These are phyloP conservation scores for Apomyelois bistriatella DNA, from an alignment of 2,888 invertebrate genomes.

Conservation along the genomic window DNA sequence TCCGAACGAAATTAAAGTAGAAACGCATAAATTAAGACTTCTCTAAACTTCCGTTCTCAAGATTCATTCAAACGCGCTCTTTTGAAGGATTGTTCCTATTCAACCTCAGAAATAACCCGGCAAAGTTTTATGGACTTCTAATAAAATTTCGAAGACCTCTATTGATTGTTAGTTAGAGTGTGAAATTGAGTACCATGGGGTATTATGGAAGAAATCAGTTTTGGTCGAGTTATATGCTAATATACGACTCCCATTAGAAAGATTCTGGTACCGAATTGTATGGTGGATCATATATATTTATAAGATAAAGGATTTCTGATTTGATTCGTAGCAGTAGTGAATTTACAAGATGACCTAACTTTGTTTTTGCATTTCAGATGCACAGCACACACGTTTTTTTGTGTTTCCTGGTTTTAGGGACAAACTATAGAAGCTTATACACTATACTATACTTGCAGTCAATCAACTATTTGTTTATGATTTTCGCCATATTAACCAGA, in stretches of 20 bases:
- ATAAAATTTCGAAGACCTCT: conserved; percentile 20
- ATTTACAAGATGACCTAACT: too few species aligned
- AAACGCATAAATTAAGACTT: conserved; percentile 71
- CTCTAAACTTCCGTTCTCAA: conserved; percentile 56
- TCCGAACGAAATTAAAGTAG: conserved; percentile 60
- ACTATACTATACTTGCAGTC: too few species aligned
- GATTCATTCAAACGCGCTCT: conserved; percentile 58
- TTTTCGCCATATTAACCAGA: too few species aligned
- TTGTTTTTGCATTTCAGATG: too few species aligned
- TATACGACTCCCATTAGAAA: conserved; percentile 65
- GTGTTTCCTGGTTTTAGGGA: too few species aligned
- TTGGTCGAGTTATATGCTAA: conserved; percentile 59
- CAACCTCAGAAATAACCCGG: conserved; percentile 35
- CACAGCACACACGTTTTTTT: too few species aligned
- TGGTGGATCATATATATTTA: conserved; percentile 72
- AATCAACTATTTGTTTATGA: too few species aligned
- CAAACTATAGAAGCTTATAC: too few species aligned
- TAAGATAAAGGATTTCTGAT: conserved; percentile 55
- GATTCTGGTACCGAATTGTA: conserved; percentile 66
- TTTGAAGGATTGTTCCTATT: conserved; percentile 58
- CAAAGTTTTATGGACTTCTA: conserved; percentile 24
- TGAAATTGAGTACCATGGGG: conserved; percentile 14
- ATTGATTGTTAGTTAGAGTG: conserved; percentile 17
- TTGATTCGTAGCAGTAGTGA: conserved; percentile 19
- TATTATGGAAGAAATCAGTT: conserved; percentile 27